Percentiles rank a stretch among this genome's conserved stretches.
Evolutionary conservation across 2,113 vertebrate genomes (phyloP).

Genomic region (Macquaria australasica): DNA sequence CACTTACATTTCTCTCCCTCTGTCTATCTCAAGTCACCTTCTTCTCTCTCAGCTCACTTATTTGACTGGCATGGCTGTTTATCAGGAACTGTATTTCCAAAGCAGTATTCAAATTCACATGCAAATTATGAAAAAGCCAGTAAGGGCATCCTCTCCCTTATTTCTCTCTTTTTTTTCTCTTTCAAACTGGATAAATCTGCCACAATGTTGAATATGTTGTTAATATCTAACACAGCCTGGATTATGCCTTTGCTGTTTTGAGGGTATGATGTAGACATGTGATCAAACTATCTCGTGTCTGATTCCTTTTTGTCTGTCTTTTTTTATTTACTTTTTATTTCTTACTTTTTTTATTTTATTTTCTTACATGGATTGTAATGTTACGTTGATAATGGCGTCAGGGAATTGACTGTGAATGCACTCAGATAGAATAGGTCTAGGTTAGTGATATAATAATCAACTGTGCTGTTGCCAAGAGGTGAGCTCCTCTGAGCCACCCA

Average conservation of each 20-base stretch:
- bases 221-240: not conserved
- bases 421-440: too few species aligned
- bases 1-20: not conserved
- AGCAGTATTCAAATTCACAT: constrained; percentile 29
- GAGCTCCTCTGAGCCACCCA: not conserved
- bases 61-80: constrained; percentile 32
- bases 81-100: constrained; percentile 3
- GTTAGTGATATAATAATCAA: not conserved
- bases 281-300: not conserved
- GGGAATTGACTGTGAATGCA: not conserved
- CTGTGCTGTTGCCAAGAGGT: not conserved
- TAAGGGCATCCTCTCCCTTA: too few species aligned
- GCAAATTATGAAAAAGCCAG: constrained; percentile 4
- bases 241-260: not conserved
- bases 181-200: not conserved
- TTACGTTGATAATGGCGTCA: not conserved
- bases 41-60: not conserved
- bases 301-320: not conserved
- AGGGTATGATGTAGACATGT: not conserved
- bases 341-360: too few species aligned
- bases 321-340: not conserved
- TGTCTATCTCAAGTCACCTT: constrained; percentile 1
- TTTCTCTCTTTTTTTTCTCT: not conserved
- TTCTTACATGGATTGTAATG: not conserved
- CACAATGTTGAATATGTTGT: constrained; percentile 7